phyloP scores from a whole-genome alignment of 2,888 invertebrate genomes.

The Troilus luridus region DNA sequence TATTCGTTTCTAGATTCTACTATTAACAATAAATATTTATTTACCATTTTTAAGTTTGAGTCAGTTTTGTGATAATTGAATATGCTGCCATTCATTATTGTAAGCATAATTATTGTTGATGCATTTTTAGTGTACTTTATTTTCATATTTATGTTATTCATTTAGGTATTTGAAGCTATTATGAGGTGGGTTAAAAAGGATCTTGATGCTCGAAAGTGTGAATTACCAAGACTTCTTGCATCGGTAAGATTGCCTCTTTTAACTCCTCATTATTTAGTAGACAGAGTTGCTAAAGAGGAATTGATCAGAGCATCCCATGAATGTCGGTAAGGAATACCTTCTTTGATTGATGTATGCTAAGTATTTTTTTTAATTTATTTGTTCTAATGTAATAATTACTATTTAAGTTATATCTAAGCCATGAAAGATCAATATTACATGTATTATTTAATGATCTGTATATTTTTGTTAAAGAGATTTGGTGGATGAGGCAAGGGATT shows the following conservation, averaged over 20 bases:
- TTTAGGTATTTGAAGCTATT: constrained; percentile 84
- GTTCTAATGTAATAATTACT: not conserved
- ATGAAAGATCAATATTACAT: not conserved
- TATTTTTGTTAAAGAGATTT: constrained; percentile 75
- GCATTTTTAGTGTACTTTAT: not conserved
- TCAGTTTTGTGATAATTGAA: not conserved
- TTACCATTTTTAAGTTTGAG: not conserved
- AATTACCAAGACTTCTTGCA: constrained; percentile 80
- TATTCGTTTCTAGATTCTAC: no score
- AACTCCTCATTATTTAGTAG: constrained; percentile 85
- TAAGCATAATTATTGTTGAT: not conserved
- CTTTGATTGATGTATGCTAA: constrained; percentile 49
- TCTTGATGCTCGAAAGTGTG: constrained; percentile 72
- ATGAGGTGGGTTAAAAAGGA: constrained; percentile 85
- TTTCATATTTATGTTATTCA: not conserved
- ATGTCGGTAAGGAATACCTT: constrained; percentile 74
- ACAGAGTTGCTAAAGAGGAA: constrained; percentile 84
- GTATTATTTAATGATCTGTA: not conserved
- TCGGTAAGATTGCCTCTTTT: constrained; percentile 85
- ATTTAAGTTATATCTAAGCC: not conserved
- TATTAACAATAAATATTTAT: not conserved
- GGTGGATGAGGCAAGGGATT: constrained; percentile 89
- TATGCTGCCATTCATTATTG: not conserved
- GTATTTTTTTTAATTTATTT: not conserved
- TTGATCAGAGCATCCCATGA: constrained; percentile 82